These are phyloP conservation scores for Nephrotoma flavescens DNA, from an alignment of 2,888 invertebrate species.

Conservation along the genomic window DNA sequence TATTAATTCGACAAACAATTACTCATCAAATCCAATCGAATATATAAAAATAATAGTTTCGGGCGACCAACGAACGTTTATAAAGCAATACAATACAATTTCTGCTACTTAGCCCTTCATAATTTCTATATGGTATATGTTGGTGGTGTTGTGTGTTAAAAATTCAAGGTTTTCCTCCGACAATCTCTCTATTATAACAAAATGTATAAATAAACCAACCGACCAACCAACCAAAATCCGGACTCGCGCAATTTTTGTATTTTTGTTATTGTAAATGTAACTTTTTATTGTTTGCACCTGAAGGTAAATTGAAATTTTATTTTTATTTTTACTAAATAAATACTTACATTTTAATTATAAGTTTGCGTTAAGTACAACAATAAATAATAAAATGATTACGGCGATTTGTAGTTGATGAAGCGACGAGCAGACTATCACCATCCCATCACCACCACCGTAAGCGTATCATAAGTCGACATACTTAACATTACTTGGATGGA, in stretches of 20 bases:
- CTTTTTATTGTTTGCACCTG: not conserved
- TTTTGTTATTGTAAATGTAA: not conserved
- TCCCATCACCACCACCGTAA: not conserved
- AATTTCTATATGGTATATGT: not conserved
- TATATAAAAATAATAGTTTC: no score
- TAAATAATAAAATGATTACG: not conserved
- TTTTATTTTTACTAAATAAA: not conserved
- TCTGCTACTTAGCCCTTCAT: not conserved
- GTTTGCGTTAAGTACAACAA: not conserved
- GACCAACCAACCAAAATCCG: not conserved
- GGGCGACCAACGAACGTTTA: no score
- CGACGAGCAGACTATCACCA: not conserved
- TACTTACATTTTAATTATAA: not conserved
- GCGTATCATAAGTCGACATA: not conserved
- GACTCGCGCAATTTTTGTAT: not conserved
- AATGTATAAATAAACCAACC: not conserved
- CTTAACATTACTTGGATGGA: not conserved
- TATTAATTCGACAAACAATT: not conserved
- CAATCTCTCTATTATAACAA: not conserved
- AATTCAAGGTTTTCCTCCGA: not conserved
- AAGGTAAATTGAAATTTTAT: not conserved
- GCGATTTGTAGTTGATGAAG: no score
- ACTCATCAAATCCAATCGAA: not conserved
- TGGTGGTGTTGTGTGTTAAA: not conserved
- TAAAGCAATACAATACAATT: not conserved